Percentiles rank a stretch among this genome's conserved stretches.
Evolutionary conservation across 2,113 vertebrate species (phyloP).

Genomic region (Apodemus sylvaticus): DNA sequence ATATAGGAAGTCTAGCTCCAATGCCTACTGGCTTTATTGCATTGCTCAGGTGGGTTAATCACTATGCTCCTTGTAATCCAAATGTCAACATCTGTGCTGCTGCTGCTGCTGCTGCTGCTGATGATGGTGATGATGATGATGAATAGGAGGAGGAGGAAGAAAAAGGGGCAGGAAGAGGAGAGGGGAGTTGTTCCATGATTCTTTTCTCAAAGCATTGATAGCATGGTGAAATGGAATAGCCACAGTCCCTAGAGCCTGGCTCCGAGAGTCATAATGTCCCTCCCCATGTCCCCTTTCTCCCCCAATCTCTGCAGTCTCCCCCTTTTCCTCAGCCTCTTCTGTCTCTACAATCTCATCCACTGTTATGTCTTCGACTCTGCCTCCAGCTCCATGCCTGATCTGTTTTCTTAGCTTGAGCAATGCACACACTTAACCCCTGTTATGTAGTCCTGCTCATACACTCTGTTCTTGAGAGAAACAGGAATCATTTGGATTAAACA

Average conservation of each 20-base stretch:
- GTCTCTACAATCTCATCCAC: background rate
- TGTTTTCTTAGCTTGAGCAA: conserved; percentile 4
- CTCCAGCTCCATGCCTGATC: background rate
- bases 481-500: rapidly evolving
- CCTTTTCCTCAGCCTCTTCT: background rate
- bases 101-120: background rate
- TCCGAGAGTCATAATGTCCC: background rate
- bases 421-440: too few relatives aligned
- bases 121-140: background rate
- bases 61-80: background rate
- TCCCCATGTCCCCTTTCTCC: too few relatives aligned
- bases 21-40: background rate
- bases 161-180: background rate
- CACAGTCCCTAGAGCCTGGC: too few relatives aligned
- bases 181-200: background rate
- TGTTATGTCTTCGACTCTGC: background rate
- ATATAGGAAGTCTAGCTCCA: background rate
- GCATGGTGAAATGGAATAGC: too few relatives aligned
- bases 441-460: background rate
- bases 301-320: background rate
- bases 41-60: background rate
- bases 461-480: background rate
- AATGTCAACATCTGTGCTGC: background rate
- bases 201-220: background rate
- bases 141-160: background rate